These are phyloP conservation scores for Apoderus coryli DNA, from an alignment of 2,888 invertebrate species.

Conservation along the genomic window DNA sequence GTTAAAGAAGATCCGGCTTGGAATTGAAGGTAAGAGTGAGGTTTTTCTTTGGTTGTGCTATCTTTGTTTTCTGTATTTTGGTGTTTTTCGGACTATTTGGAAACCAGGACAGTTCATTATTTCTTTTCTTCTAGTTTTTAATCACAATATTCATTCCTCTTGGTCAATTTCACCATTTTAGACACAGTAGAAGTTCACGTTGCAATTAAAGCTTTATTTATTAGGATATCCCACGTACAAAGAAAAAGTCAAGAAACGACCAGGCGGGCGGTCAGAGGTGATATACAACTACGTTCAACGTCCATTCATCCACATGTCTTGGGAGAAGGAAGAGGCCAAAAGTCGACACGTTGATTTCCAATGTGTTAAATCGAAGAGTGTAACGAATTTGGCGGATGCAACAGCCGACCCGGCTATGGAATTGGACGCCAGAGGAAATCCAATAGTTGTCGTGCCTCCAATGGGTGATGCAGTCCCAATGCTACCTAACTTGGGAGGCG, in stretches of 20 bases:
- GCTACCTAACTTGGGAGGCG: conserved; percentile 15
- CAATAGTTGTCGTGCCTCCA: too few relatives aligned
- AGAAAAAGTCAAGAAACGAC: conserved; percentile 91
- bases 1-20: conserved; percentile 94
- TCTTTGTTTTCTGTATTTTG: too few relatives aligned
- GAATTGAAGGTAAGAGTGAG: conserved; percentile 77
- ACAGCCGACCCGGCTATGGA: conserved; percentile 76
- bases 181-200: too few relatives aligned
- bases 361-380: conserved; percentile 95
- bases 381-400: conserved; percentile 90
- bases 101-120: too few relatives aligned
- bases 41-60: too few relatives aligned
- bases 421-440: conserved; percentile 44
- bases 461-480: conserved; percentile 21
- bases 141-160: too few relatives aligned
- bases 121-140: too few relatives aligned
- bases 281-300: conserved; percentile 99
- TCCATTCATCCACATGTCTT: conserved; percentile 97
- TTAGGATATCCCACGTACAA: conserved; percentile 99
- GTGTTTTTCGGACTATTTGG: too few relatives aligned
- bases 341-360: conserved; percentile 98
- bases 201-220: too few relatives aligned
- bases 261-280: conserved; percentile 90
- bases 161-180: too few relatives aligned
- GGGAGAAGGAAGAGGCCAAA: conserved; percentile 99